Evolutionary conservation across 92 coral and sea anemone genomes (phyloP).

Genomic region (Pocillopora meandrina): DNA sequence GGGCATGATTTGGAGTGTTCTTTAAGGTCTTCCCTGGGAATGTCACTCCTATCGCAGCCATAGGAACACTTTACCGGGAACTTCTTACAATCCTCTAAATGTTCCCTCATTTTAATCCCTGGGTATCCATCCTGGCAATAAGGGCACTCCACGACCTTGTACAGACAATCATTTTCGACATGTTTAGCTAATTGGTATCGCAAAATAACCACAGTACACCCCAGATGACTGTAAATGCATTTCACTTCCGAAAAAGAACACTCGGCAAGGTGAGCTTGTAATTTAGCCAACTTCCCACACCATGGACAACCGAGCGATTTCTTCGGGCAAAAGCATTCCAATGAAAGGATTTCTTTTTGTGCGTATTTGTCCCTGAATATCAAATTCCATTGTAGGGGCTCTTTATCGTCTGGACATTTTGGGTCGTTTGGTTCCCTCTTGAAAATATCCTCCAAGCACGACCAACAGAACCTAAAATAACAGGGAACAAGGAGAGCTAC

Average conservation of each 20-base stretch:
- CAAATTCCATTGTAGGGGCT: slow-evolving; percentile 29
- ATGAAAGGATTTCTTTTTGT: slow-evolving; percentile 64
- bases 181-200: slow-evolving; percentile 76
- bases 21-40: slow-evolving; percentile 54
- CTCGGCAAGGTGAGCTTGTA: slow-evolving; percentile 45
- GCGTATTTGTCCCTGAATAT: slow-evolving; percentile 81
- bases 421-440: slow-evolving; percentile 24
- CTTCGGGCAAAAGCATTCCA: slow-evolving; percentile 69
- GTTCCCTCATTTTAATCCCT: slow-evolving; percentile 60
- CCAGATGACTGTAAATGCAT: slow-evolving; percentile 53
- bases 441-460: slow-evolving; percentile 54
- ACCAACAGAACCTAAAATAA: slow-evolving; percentile 59
- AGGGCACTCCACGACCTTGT: slow-evolving; percentile 59
- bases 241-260: slow-evolving; percentile 70
- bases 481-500: neutral
- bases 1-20: slow-evolving; percentile 73
- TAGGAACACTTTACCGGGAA: slow-evolving; percentile 76
- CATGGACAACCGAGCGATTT: slow-evolving; percentile 77
- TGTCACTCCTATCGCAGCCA: slow-evolving; percentile 65
- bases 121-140: slow-evolving; percentile 61
- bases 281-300: slow-evolving; percentile 59
- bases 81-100: slow-evolving; percentile 66
- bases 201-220: slow-evolving; percentile 58
- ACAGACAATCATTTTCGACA: slow-evolving; percentile 71
- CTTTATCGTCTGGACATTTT: slow-evolving; percentile 75